phyloP scores from a whole-genome alignment of 2,797 vertebrate genomes.

The Epinephelus coioides region DNA sequence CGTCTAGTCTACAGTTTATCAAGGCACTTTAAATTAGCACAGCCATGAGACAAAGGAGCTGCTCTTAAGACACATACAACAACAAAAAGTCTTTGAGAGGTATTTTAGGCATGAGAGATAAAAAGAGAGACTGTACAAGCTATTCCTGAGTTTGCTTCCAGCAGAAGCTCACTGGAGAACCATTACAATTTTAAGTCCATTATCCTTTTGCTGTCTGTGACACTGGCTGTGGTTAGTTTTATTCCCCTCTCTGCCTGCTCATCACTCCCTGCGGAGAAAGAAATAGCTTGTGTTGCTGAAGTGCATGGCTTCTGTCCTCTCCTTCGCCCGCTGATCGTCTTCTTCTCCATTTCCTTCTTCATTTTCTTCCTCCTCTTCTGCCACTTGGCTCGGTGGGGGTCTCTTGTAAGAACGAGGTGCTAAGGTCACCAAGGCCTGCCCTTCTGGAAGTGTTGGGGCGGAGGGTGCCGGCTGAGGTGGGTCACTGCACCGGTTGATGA shows the following conservation, averaged over 20 bases:
- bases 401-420: conserved; percentile 11
- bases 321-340: conserved; percentile 24
- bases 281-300: conserved; percentile 86
- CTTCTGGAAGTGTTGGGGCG: conserved; percentile 54
- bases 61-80: conserved; percentile 13
- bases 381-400: conserved; percentile 11
- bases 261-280: conserved; percentile 49
- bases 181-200: neutral
- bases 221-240: neutral
- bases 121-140: conserved; percentile 15
- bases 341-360: conserved; percentile 54
- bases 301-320: conserved; percentile 58
- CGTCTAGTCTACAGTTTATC: neutral
- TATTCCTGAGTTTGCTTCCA: conserved; percentile 11
- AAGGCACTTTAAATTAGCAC: conserved; percentile 4
- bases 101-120: conserved; percentile 32
- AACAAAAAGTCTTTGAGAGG: conserved; percentile 32
- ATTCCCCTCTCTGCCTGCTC: neutral
- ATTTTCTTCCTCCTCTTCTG: conserved; percentile 43
- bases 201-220: conserved; percentile 1
- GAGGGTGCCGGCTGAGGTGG: conserved; percentile 14
- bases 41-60: neutral
- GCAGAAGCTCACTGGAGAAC: neutral
- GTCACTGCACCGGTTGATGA: conserved; percentile 12
- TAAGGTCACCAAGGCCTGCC: conserved; percentile 64